Evolutionary conservation across 2,888 invertebrate species (phyloP).

Genomic region (Amphipoea oculea): DNA sequence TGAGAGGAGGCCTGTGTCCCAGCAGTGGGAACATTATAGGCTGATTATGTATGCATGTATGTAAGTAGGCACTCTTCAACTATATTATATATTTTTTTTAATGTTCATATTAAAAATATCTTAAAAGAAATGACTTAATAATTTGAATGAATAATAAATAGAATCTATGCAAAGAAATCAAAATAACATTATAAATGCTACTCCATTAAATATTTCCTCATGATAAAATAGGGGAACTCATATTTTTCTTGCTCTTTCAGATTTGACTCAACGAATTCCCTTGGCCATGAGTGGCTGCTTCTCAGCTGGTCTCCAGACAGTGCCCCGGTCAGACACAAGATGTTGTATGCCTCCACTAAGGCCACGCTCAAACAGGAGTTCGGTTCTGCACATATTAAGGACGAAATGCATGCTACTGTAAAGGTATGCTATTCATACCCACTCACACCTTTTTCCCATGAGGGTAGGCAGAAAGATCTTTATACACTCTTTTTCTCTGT

Average conservation of each 20-base stretch:
- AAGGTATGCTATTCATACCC: conserved; percentile 84
- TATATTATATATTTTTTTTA: not conserved
- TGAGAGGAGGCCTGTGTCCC: no score
- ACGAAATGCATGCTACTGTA: conserved; percentile 97
- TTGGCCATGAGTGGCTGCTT: conserved; percentile 97
- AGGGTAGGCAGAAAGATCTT: no score
- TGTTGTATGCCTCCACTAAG: conserved; percentile 99
- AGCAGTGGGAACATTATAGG: no score
- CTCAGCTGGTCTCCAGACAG: conserved; percentile 98
- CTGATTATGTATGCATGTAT: no score
- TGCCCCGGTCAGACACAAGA: conserved; percentile 97
- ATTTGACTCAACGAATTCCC: conserved; percentile 94
- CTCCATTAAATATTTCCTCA: not conserved
- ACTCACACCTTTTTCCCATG: no score
- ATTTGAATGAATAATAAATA: not conserved
- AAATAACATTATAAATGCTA: not conserved
- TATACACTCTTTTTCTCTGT: no score
- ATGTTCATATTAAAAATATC: no score
- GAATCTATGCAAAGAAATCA: not conserved
- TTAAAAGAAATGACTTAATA: not conserved
- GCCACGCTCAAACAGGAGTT: conserved; percentile 99
- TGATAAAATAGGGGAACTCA: not conserved
- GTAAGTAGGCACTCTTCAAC: not conserved
- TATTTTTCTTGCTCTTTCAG: conserved; percentile 78
- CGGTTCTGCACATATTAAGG: conserved; percentile 97